Percentiles rank a stretch among this genome's conserved stretches.
Conservation (phyloP, 2,888 invertebrate species). For the Leptinotarsa peninsularis region DNA sequence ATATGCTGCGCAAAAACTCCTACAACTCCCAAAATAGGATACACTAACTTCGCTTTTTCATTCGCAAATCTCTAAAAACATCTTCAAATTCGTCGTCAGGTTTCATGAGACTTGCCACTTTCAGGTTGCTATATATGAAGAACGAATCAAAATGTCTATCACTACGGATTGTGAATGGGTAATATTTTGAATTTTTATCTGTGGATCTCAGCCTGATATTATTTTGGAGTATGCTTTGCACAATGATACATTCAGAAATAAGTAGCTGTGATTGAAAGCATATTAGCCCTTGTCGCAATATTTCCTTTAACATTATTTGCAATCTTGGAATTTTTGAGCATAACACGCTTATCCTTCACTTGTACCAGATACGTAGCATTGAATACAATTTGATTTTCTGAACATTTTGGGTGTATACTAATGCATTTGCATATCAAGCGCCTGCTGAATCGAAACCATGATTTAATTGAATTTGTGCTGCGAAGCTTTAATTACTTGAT, state of each 20-base stretch:
- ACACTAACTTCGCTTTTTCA: too few species aligned
- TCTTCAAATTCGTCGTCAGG: too few species aligned
- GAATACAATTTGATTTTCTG: not conserved
- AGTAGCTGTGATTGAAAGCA: not conserved
- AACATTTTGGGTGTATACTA: conserved; percentile 21
- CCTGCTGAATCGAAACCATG: conserved; percentile 8
- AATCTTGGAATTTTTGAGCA: not conserved
- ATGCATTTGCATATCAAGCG: conserved; percentile 26
- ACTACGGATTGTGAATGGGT: too few species aligned
- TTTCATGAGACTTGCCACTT: too few species aligned
- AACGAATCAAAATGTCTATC: too few species aligned
- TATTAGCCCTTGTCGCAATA: not conserved
- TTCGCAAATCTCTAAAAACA: too few species aligned
- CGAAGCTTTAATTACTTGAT: conserved; percentile 30
- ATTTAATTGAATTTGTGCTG: conserved; percentile 27
- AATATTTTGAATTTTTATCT: too few species aligned
- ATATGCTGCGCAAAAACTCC: too few species aligned
- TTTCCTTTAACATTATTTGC: not conserved
- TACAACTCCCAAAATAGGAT: too few species aligned
- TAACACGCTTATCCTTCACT: not conserved
- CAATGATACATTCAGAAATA: not conserved
- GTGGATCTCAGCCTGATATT: too few species aligned
- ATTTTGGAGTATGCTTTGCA: not conserved
- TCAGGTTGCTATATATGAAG: too few species aligned
- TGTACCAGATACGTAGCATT: not conserved